Conservation (phyloP, 2,888 invertebrate species). For the Acrobasis suavella region DNA sequence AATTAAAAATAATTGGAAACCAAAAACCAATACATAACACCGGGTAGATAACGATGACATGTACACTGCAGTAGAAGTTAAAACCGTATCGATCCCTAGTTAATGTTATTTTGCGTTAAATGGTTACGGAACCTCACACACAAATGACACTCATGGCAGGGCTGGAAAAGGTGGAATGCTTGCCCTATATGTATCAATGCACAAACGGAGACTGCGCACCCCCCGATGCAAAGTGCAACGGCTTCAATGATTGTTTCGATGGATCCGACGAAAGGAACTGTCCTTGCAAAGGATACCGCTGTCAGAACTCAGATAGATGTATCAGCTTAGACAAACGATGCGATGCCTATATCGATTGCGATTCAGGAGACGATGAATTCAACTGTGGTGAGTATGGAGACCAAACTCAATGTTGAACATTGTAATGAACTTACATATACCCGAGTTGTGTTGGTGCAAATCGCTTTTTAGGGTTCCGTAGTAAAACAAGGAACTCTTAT, state of each 20-base stretch:
- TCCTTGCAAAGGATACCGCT: slow-evolving; percentile 75
- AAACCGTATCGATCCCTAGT: slow-evolving; percentile 32
- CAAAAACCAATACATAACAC: too few species aligned
- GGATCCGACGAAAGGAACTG: slow-evolving; percentile 70
- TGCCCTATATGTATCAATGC: slow-evolving; percentile 84
- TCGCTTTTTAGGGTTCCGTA: background rate
- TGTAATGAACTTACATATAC: too few species aligned
- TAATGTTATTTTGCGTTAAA: slow-evolving; percentile 32
- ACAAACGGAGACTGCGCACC: slow-evolving; percentile 84
- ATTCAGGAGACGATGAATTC: slow-evolving; percentile 83
- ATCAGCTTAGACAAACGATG: slow-evolving; percentile 84
- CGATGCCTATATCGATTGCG: slow-evolving; percentile 83
- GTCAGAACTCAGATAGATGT: slow-evolving; percentile 83
- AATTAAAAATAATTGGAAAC: too few species aligned
- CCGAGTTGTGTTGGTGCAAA: background rate
- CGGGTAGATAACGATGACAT: too few species aligned
- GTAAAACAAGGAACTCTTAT: too few species aligned
- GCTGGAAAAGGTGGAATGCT: slow-evolving; percentile 59
- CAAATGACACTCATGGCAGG: slow-evolving; percentile 57
- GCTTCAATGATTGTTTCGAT: slow-evolving; percentile 77
- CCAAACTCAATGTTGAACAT: background rate
- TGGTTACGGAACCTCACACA: slow-evolving; percentile 66
- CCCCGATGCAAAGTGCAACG: slow-evolving; percentile 77
- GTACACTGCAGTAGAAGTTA: too few species aligned
- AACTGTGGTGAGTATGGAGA: slow-evolving; percentile 70